A percentile compares a stretch with the other conserved stretches of the same genome.
Evolutionary conservation across 2,113 vertebrate genomes (phyloP).

Genomic region (Chaenogobius annularis): DNA sequence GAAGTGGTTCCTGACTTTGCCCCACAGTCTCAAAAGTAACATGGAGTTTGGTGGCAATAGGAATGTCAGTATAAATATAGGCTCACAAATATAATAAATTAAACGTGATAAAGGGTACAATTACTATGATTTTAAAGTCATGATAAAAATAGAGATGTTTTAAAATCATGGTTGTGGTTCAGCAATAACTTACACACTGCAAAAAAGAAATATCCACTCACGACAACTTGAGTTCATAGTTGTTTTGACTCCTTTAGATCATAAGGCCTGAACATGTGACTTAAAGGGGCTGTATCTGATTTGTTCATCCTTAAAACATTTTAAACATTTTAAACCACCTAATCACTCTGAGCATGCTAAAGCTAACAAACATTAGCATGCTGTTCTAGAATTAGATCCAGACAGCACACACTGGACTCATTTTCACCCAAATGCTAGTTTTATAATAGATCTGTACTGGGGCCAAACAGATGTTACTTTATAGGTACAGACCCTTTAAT

Average conservation of each 20-base stretch:
- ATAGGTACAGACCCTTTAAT: too few relatives aligned
- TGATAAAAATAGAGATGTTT: constrained; percentile 39
- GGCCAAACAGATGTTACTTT: too few relatives aligned
- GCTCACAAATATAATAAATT: constrained; percentile 73
- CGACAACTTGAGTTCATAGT: background rate
- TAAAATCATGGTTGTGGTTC: constrained; percentile 13
- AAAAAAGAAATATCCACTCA: background rate
- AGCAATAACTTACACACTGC: background rate
- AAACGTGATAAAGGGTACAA: constrained; percentile 60
- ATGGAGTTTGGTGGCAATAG: constrained; percentile 36
- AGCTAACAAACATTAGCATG: too few relatives aligned
- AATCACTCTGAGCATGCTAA: too few relatives aligned
- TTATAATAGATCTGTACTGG: too few relatives aligned
- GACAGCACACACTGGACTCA: too few relatives aligned
- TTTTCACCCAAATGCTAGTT: too few relatives aligned
- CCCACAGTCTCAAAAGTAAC: background rate
- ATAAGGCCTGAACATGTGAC: background rate
- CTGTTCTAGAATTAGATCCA: too few relatives aligned
- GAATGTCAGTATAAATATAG: constrained; percentile 80
- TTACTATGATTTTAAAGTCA: constrained; percentile 25
- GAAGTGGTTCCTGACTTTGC: background rate
- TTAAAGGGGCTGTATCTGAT: background rate
- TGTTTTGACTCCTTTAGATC: background rate
- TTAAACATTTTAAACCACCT: too few relatives aligned
- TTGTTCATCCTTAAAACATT: too few relatives aligned